Evolutionary conservation across 2,888 invertebrate species (phyloP), one percentile per base, ranked within the genome.

Genomic region (Xanthorhoe designata): DNA sequence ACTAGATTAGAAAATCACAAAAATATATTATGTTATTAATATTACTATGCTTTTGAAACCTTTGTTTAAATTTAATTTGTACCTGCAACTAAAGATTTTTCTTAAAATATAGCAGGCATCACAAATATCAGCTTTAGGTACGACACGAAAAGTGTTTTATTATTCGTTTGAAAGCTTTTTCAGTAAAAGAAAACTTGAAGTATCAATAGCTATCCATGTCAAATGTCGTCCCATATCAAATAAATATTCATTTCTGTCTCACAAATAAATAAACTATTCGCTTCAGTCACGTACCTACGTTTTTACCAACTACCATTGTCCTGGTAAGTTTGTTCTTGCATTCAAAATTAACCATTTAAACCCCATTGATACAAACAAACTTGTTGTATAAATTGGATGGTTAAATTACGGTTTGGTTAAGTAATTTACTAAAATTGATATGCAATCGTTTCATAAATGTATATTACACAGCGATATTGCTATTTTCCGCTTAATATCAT

Each of bases 221-320:
- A 67, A 68, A 70, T 65, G 68, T 73, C 61, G 35, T 54, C 68
- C 71, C 57, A 52, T 58, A 62, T 73, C 70, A 73, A 71, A 71
- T 68, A 73, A 68, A 71, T 73, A 70, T 64, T 67, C 61, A 73
- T 71, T 65, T 61, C 66, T 62, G 63, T 62, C 64, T 55, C 61
- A 59, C 47, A 63, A 69, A 64, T 64, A 65, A 58, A 61, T 60
- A 68, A 61, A 60, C 24, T 49, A 15, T 18, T 57, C 10, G 19
- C 50, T 47, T 49, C 55, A 59, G 53, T 59, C 24, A 61, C 59
- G 51, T 64, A 49, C 5, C 45, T 45, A n/a, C n/a, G 13, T 45
- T 45, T 15, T 15, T n/a, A 4, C n/a, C 45, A 15, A 10, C 35
- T 35, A 35, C 1, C 38, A 5, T 38, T 13, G 38, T 38, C 10